Base-by-base conservation (phyloP, 2,113 vertebrate genomes). In the Oxyruncus cristatus region DNA sequence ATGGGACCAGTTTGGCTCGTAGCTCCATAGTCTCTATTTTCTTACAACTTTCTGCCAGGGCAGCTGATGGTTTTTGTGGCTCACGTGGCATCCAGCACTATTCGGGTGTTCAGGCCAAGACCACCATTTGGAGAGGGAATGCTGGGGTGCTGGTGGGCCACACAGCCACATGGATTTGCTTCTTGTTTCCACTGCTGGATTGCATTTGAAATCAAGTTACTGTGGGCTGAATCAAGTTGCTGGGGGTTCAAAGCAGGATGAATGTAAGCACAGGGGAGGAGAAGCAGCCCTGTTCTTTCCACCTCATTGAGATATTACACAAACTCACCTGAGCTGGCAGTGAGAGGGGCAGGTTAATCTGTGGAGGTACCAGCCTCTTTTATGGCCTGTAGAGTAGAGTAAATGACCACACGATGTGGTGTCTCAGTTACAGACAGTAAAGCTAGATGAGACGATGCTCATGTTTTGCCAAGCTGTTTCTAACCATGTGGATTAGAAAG, bases 211-310 rank as follows among this genome's bases (percentile, higher is more conserved):
- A 77, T 27, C 11, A 46, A 50, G 44, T 46, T 61, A 14, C 9
- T 28, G 12, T 49, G 37, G 19, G 17, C 58, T 72, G 35, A 84
- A 63, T 63, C 58, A 37, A 26, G 6, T 63, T 49, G 5, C 52
- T 87, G 21, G 14, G 39, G 8, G 1, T 1, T 72, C 44, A 59
- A 37, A 62, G 63, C 30, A 55, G 13, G 44, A 37, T 0, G 0
- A 1, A 0, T 14, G 28, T 6, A 9, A 30, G 30, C 1, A 3
- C 28, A 61, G 17, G n/a, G 9, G 14, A 59, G 47, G 16, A 72
- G 37, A 26, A 56, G 12, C 27, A 20, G 9, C 37, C 30, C n/a
- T 58, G 9, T 66, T 61, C 18, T 81, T 84, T 68, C 28, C 9
- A 41, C 15, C 11, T 66, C 27, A 0, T 2, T 23, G 46, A 85